Evolutionary conservation across 2,888 invertebrate species (phyloP), one percentile per base, ranked within the genome.

Genomic region (Campaea margaritaria): DNA sequence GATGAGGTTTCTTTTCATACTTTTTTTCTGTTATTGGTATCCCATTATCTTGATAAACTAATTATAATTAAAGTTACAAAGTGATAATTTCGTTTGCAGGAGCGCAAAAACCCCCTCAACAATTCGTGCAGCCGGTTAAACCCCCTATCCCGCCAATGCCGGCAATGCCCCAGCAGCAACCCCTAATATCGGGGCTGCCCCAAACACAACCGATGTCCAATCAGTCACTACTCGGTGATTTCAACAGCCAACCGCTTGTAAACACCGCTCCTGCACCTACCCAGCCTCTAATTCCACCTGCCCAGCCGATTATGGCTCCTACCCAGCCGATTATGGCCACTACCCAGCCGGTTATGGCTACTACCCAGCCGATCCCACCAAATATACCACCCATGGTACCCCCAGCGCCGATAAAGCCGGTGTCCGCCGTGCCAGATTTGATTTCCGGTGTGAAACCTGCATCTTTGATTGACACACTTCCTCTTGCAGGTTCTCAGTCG

Each of bases 101-200:
- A 0, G 64, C 68, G 0, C 80, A 70, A 65, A 80, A 79, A 42
- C 53, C 57, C 21, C 56, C 45, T 2, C 68, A 74, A 11, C 85
- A 86, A 64, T 86, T 89, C 65, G 83, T 86, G 9, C 88, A 86
- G n/a, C 83, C 88, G 11, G 68, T 83, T 15, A 85, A 89, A 65
- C 90, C 89, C 0, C 87, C 89, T 0, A 86, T 88, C 86, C 89
- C 85, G 0, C 50, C 75, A 0, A 72, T 79, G n/a, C 83, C 88
- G 9, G 67, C 83, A 15, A 85, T 88, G 64, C 90, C 87, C 0
- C 58, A 47, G 8, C 52, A 50, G 12, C 84, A 82, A 59, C 81
- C 82, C 0, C 61, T 81, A 0, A 75, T 82, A 13, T 64, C 75
- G 0, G 69, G 78, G 0, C 58, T 82, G 4, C 71, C 65, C 3